Base-by-base conservation (phyloP, 2,113 vertebrate genomes). In the Pomatorhinus ruficollis region DNA sequence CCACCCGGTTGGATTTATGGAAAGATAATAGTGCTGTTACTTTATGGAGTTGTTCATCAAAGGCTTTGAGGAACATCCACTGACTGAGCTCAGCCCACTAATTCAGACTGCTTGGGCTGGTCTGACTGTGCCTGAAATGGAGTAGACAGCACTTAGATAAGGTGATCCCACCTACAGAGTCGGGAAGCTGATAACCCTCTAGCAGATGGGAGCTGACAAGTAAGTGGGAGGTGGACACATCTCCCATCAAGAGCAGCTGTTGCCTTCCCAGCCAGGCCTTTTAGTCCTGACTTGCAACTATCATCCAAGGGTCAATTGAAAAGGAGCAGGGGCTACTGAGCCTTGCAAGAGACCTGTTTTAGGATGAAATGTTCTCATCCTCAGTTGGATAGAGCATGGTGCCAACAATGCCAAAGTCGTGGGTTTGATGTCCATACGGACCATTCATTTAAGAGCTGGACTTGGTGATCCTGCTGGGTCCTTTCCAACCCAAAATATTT, bases 241-340 rank as follows among this genome's bases (percentile, higher is more conserved):
- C 74, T 76, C 75, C 65, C 87, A 87, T 44, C 19, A 40, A 40
- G 78, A 94, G 74, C 49, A 91, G 92, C 78, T 93, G 72, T 39
- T 93, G 75, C 56, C 65, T 60, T 68, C 49, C 87, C 1, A 3
- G 74, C 24, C 70, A 50, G 92, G 52, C 84, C 56, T 81, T 66
- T 94, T 5, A 75, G 74, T 75, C 52, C 65, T 54, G 21, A 75
- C 52, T 75, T 87, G 69, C 50, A 80, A 37, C 20, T 45, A 16
- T 44, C 56, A 87, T 69, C 33, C 80, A 70, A 71, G 54, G 45
- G 45, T 39, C 60, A 63, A n/a, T 0, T 23, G 27, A 70, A 68
- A n/a, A 63, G 45, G 25, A 64, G 54, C 1, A 4, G 64, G 50
- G 25, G 37, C 28, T 72, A 45, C 40, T 21, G 37, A 77, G 61